Base-by-base conservation (phyloP, 2,888 invertebrate species). In the Hirtodrosophila duncani region DNA sequence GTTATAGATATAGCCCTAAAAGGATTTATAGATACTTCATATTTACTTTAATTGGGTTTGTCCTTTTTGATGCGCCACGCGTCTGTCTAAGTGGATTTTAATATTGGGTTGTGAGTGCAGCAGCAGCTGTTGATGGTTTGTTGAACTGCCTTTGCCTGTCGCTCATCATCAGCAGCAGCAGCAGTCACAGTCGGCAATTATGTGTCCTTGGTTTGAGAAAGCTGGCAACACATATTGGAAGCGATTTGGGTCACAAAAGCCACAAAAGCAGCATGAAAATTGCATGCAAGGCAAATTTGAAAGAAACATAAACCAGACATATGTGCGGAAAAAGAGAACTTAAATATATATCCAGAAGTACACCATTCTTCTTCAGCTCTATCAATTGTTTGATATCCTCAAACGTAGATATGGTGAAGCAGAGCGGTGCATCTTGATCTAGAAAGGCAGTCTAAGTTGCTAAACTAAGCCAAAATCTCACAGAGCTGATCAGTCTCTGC, bases 21-120 rank as follows among this genome's bases (percentile, higher is more conserved):
- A 75, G 72, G 80, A 79, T 72, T 67, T 71, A 57, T 45, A 56
- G 56, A 75, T 57, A 49, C 50, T 59, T 21, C 14, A 26, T 64
- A 59, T 71, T 75, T 67, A 46, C 77, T 79, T 72, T 67, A 79
- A 79, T 75, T 67, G 77, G 30, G 41, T 51, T 45, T 62, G 43
- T 3, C 55, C 27, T n/a, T n/a, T n/a, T n/a, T n/a, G n/a, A n/a
- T n/a, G 13, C 37, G 77, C 65, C 80, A 71, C 72, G 80, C 72
- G 72, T 33, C 39, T 17, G 29, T 21, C 43, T 77, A 80, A 72
- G 80, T 80, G 59, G 60, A 56, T 65, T 75, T 72, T 75, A 74
- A 80, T 78, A 58, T 46, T 49, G 36, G 49, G 45, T 44, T 51
- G 20, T 49, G 75, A 66, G 61, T 63, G 50, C 39, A 43, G 45